A percentile compares a stretch with the other conserved stretches of the same genome.
These are phyloP conservation scores for Strix uralensis DNA, from an alignment of 2,113 vertebrate species.

Conservation along the genomic window DNA sequence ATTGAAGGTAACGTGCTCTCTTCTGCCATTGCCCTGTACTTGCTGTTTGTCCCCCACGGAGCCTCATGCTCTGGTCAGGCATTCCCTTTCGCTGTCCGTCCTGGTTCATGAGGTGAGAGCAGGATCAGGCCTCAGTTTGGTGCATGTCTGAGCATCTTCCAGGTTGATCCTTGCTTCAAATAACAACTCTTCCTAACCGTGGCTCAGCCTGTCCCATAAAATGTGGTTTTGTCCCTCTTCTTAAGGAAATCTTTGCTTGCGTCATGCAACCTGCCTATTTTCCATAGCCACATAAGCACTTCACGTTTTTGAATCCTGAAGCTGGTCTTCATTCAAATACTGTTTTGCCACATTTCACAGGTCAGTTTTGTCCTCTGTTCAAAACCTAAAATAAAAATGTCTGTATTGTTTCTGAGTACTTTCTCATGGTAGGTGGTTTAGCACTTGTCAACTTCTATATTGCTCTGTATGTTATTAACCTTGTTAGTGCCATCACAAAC, in stretches of 20 bases:
- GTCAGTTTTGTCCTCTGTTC: background rate
- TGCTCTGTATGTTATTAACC: background rate
- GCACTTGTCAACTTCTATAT: background rate
- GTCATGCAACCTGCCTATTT: background rate
- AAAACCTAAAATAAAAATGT: slow-evolving; percentile 1
- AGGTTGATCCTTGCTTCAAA: background rate
- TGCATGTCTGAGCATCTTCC: background rate
- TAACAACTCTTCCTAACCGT: background rate
- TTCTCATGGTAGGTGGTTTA: background rate
- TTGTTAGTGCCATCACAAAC: background rate
- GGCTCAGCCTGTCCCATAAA: background rate
- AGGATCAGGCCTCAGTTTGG: background rate
- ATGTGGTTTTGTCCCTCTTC: background rate
- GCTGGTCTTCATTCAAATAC: background rate
- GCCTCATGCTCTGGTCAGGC: fast-evolving
- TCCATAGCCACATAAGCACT: background rate
- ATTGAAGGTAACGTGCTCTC: slow-evolving; percentile 52
- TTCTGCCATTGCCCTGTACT: background rate
- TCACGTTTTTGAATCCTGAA: background rate
- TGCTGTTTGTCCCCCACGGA: background rate
- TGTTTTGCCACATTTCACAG: background rate
- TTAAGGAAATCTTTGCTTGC: background rate
- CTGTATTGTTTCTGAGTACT: background rate
- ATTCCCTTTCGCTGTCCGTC: background rate
- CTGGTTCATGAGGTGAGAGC: background rate